A percentile compares a stretch with the other conserved stretches of the same genome.
phyloP scores from a whole-genome alignment of 2,113 vertebrate genomes.

The Astatoreochromis straeleni region DNA sequence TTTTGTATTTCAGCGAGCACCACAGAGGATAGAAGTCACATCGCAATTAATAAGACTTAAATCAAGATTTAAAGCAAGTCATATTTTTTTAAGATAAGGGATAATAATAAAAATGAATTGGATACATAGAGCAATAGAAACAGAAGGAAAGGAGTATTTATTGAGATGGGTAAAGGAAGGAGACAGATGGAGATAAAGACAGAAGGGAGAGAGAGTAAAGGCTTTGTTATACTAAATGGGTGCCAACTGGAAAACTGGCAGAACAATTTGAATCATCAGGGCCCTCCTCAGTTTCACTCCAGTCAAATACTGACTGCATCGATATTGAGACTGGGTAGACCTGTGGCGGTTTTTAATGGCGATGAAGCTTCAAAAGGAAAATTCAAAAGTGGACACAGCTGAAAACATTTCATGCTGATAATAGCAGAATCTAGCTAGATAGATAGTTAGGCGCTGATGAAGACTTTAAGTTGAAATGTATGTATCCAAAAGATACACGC shows the following conservation, averaged over 20 bases:
- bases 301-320: background rate
- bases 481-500: background rate
- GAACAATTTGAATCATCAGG: background rate
- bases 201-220: background rate
- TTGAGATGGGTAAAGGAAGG: background rate
- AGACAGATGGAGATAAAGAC: background rate
- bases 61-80: background rate
- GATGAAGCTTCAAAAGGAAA: background rate
- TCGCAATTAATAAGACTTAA: background rate
- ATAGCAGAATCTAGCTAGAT: background rate
- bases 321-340: background rate
- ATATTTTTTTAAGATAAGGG: background rate
- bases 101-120: background rate
- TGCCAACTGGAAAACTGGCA: conserved; percentile 14
- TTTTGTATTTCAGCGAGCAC: background rate
- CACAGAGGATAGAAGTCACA: background rate
- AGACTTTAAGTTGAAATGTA: background rate
- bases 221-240: background rate
- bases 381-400: background rate
- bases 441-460: background rate
- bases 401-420: background rate
- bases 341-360: background rate
- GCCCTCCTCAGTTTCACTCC: background rate
- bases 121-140: background rate
- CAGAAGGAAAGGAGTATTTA: background rate